Conservation (phyloP, 2,888 invertebrate species). For the Sesia apiformis region DNA sequence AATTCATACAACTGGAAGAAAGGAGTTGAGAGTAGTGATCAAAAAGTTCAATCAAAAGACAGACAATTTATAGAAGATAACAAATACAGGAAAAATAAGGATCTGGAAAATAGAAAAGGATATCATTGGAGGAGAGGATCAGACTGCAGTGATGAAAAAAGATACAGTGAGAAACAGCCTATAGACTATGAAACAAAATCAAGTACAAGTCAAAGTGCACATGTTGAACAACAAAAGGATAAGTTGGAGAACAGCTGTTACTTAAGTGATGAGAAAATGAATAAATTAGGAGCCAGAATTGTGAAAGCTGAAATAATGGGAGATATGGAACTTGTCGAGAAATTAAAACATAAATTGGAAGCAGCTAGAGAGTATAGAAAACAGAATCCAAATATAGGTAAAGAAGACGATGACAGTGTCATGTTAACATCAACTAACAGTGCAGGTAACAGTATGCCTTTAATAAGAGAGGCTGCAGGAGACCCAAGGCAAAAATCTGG, state of each 20-base stretch:
- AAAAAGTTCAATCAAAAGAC: not conserved
- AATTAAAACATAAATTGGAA: conserved; percentile 84
- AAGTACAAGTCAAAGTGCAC: not conserved
- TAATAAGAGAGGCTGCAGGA: conserved; percentile 54
- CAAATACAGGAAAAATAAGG: no score
- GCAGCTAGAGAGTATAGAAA: conserved; percentile 75
- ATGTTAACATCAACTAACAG: conserved; percentile 80
- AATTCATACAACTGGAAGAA: conserved; percentile 33
- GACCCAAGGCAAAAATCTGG: conserved; percentile 56
- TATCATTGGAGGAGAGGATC: not conserved
- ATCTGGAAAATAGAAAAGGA: not conserved
- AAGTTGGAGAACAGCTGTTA: conserved; percentile 18
- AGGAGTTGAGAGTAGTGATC: conserved; percentile 1
- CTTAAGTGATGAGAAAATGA: conserved; percentile 88
- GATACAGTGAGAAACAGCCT: not conserved
- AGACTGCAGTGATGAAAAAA: not conserved
- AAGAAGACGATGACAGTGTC: conserved; percentile 63
- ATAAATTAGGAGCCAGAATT: conserved; percentile 91
- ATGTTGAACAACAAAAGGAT: not conserved
- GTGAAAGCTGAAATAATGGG: conserved; percentile 97
- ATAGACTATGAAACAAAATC: not conserved
- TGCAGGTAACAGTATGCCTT: conserved; percentile 80
- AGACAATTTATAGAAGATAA: not conserved
- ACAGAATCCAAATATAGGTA: conserved; percentile 43
- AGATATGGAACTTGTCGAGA: conserved; percentile 78